Base-by-base conservation (phyloP, 1,140 invertebrate genomes). In the Triops cancriformis region DNA sequence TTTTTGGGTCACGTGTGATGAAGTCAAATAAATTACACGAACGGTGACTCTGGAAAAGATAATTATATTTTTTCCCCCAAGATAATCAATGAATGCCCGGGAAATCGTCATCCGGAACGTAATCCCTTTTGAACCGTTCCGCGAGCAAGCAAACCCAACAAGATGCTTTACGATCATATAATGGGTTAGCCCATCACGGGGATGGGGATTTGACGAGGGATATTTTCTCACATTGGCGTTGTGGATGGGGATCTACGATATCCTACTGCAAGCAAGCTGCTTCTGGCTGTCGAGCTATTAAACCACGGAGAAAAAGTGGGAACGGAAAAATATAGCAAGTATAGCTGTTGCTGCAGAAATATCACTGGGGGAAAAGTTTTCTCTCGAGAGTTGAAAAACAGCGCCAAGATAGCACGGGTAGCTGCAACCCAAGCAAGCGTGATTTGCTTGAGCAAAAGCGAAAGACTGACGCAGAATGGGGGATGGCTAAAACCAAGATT, bases 141-240 rank as follows among this genome's bases (percentile, higher is more conserved):
- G 18, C 0, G 1, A 64, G 51, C 51, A 64, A 64, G 51, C 51
- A 64, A 64, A 23, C 51, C 51, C 51, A 64, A 64, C 18, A 64
- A 64, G 51, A 37, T 37, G 51, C 51, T 64, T 64, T 64, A 64
- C 14, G 51, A 64, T 23, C 51, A 64, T 64, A 64, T 64, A 23
- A 64, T 64, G 51, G 51, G n/a, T 23, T 64, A 64, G 51, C 51
- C 9, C 51, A 64, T 64, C 51, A 64, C 51, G 23, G 51, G 23
- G 51, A 64, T 64, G 51, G 51, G 51, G 51, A 64, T 64, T 64
- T 64, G 51, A 64, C 51, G 51, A 64, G 51, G 51, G 51, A 64
- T 23, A 64, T 64, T 64, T 37, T 64, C 51, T 64, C 51, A 64
- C 51, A 64, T 23, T 64, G 51, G 51, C 23, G 14, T 64, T 64